Evolutionary conservation across 2,888 invertebrate species (phyloP).

Genomic region (Cremastobaeus sp.): DNA sequence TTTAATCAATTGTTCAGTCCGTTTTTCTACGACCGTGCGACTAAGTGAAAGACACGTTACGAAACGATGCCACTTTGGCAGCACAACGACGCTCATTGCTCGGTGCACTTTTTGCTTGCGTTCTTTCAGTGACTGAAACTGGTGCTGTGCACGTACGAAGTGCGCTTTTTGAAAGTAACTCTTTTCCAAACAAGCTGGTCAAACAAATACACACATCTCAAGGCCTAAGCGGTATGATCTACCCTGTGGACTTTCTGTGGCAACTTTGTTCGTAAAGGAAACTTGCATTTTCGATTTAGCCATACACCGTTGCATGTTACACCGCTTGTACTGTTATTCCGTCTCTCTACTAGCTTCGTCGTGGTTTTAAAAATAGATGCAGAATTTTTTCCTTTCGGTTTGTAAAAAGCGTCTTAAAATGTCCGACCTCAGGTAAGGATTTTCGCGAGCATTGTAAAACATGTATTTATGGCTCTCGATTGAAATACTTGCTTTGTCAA

Average conservation of each 20-base stretch:
- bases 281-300: constrained; percentile 16
- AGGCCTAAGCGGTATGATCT: constrained; percentile 18
- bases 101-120: neutral
- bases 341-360: constrained; percentile 17
- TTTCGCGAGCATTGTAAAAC: too few species aligned
- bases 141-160: constrained; percentile 10
- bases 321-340: constrained; percentile 39
- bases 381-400: too few species aligned
- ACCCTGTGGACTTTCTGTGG: constrained; percentile 28
- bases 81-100: neutral
- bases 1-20: too few species aligned
- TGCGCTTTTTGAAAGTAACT: constrained; percentile 1
- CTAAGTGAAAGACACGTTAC: too few species aligned
- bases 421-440: too few species aligned
- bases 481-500: too few species aligned
- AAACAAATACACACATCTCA: constrained; percentile 11
- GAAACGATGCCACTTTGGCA: too few species aligned
- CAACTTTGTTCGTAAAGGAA: constrained; percentile 21
- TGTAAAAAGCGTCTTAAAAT: too few species aligned
- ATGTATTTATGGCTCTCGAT: too few species aligned
- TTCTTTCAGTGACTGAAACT: constrained; percentile 2
- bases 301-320: constrained; percentile 39
- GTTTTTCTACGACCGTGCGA: too few species aligned
- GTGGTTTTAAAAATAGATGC: too few species aligned
- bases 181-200: constrained; percentile 19